Evolutionary conservation across 1,140 invertebrate species (phyloP).

Genomic region (Papilio helenus): DNA sequence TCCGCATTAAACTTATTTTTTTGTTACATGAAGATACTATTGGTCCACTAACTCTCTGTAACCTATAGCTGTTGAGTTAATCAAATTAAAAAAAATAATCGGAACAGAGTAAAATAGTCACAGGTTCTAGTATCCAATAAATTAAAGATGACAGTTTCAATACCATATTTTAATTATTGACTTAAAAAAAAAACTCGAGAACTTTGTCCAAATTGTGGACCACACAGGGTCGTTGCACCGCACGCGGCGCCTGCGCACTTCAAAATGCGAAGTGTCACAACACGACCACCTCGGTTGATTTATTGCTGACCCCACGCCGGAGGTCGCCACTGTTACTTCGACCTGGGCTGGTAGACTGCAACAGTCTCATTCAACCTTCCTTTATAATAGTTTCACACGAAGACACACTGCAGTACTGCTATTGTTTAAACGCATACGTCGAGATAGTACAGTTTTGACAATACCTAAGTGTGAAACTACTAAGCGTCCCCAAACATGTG

Average conservation of each 20-base stretch:
- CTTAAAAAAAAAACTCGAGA: slow-evolving; percentile 8
- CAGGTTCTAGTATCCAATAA: not conserved
- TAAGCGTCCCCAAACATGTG: not conserved
- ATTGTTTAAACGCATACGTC: not conserved
- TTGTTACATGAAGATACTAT: no score
- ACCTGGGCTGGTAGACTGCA: not conserved
- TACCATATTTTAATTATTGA: slow-evolving; percentile 20
- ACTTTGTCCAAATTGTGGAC: slow-evolving; percentile 44
- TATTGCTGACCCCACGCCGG: slow-evolving; percentile 38
- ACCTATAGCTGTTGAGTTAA: no score
- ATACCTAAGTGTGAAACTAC: not conserved
- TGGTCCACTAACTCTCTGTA: no score
- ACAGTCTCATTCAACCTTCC: not conserved
- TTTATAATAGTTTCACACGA: slow-evolving; percentile 14
- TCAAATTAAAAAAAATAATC: not conserved
- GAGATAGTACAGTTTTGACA: not conserved
- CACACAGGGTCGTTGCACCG: slow-evolving; percentile 51
- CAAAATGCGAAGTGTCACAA: slow-evolving; percentile 42
- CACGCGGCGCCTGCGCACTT: slow-evolving; percentile 43
- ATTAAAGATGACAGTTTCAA: slow-evolving; percentile 19
- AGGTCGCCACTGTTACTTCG: slow-evolving; percentile 25
- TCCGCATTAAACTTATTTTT: no score
- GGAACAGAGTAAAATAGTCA: not conserved
- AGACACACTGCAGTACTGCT: not conserved
- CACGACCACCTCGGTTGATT: slow-evolving; percentile 39